These are phyloP conservation scores for Pachypeltis micranthus DNA, from an alignment of 1,140 invertebrate species.

Conservation along the genomic window DNA sequence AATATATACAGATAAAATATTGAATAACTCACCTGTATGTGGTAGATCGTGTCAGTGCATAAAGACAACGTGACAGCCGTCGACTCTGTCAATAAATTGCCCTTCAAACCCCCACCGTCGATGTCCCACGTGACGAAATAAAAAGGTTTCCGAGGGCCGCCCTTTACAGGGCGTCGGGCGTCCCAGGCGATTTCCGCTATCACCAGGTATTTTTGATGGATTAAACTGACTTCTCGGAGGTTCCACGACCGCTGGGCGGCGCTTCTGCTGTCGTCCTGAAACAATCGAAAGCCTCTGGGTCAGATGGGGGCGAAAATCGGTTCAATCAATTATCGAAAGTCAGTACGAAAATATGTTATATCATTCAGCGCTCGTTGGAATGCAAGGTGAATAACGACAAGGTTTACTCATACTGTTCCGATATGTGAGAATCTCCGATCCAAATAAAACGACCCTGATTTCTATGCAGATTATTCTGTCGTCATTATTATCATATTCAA, in stretches of 20 bases:
- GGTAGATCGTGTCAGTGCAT: constrained; percentile 67
- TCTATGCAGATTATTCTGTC: too few relatives aligned
- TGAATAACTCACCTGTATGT: constrained; percentile 57
- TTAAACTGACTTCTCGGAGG: constrained; percentile 50
- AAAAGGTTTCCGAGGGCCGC: constrained; percentile 36
- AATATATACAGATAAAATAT: too few relatives aligned
- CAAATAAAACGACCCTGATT: too few relatives aligned
- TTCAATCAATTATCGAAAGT: too few relatives aligned
- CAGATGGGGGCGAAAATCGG: too few relatives aligned
- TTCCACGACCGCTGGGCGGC: constrained; percentile 38
- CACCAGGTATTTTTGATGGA: constrained; percentile 56
- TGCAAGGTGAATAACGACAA: too few relatives aligned
- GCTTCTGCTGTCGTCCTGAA: constrained; percentile 12
- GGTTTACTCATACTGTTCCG: too few relatives aligned
- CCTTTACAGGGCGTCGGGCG: constrained; percentile 38
- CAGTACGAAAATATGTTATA: too few relatives aligned
- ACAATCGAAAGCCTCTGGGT: too few relatives aligned
- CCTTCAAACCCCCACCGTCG: constrained; percentile 65
- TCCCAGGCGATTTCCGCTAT: constrained; percentile 66
- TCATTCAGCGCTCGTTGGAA: too few relatives aligned
- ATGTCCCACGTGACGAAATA: constrained; percentile 75
- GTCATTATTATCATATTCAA: too few relatives aligned
- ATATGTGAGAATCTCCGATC: too few relatives aligned
- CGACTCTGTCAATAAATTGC: constrained; percentile 67
- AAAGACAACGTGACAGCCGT: constrained; percentile 62